phyloP scores from a whole-genome alignment of 2,113 vertebrate species.

The Anseranas semipalmata region DNA sequence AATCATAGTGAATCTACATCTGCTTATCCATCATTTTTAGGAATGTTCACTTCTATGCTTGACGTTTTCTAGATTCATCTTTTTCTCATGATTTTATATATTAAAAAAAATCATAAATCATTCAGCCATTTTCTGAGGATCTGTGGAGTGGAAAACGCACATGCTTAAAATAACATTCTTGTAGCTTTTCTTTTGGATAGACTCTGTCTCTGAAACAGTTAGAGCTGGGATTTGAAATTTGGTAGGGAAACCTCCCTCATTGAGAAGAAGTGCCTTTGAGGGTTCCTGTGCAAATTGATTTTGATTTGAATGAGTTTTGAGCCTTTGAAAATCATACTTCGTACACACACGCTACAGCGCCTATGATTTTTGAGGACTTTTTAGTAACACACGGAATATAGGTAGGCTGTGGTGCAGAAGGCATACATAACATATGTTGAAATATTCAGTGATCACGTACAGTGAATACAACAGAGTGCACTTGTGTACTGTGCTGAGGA shows the following conservation, averaged over 20 bases:
- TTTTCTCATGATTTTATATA: slow-evolving; percentile 9
- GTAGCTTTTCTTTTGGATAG: not conserved
- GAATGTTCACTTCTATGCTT: slow-evolving; percentile 21
- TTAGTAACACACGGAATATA: not conserved
- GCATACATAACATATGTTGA: not conserved
- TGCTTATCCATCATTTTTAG: not conserved
- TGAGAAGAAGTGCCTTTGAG: slow-evolving; percentile 55
- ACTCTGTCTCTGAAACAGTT: not conserved
- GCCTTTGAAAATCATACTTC: slow-evolving; percentile 42
- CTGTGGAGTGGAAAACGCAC: not conserved
- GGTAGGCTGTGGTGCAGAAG: not conserved
- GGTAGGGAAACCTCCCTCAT: slow-evolving; percentile 40
- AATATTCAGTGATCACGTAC: not conserved
- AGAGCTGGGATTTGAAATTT: slow-evolving; percentile 56
- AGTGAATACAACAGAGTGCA: not conserved
- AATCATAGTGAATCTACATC: not conserved
- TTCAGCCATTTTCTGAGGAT: slow-evolving; percentile 12
- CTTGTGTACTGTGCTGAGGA: not conserved
- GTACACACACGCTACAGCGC: not conserved
- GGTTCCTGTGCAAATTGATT: slow-evolving; percentile 51
- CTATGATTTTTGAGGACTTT: slow-evolving; percentile 26
- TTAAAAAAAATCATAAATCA: slow-evolving; percentile 6
- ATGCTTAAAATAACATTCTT: slow-evolving; percentile 28
- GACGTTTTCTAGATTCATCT: not conserved
- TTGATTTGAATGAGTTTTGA: slow-evolving; percentile 52